These are phyloP conservation scores for Lissocephala sabroskyi DNA, from an alignment of 2,888 invertebrate species.

Conservation along the genomic window DNA sequence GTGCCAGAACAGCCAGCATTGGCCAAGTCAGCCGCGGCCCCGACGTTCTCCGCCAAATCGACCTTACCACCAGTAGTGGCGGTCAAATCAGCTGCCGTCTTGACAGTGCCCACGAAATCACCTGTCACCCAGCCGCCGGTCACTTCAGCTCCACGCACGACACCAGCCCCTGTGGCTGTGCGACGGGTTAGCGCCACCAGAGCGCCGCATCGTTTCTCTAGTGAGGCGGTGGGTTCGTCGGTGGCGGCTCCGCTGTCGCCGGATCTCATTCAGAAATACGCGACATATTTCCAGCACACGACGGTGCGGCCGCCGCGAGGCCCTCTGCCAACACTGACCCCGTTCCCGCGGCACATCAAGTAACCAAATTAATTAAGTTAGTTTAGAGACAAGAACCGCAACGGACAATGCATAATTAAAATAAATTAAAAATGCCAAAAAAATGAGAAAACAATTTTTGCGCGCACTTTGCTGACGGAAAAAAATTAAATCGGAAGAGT, in stretches of 20 bases:
- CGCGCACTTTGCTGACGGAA: too few relatives aligned
- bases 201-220: too few relatives aligned
- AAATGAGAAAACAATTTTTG: conserved; percentile 12
- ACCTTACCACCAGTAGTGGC: too few relatives aligned
- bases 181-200: too few relatives aligned
- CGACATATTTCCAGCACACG: conserved; percentile 45
- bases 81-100: too few relatives aligned
- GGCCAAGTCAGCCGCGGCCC: conserved; percentile 2
- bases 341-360: conserved; percentile 47
- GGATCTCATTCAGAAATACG: conserved; percentile 36
- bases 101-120: conserved; percentile 5
- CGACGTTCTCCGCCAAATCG: conserved; percentile 6
- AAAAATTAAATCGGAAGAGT: too few relatives aligned
- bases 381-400: conserved; percentile 11
- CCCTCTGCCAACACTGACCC: conserved; percentile 57
- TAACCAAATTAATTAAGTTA: conserved; percentile 40
- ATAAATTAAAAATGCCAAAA: conserved; percentile 29
- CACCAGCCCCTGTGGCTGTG: too few relatives aligned
- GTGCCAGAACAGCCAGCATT: conserved; percentile 17
- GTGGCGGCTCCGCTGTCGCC: conserved; percentile 13
- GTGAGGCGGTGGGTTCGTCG: neutral
- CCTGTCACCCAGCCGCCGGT: conserved; percentile 3
- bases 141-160: neutral
- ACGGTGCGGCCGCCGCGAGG: conserved; percentile 51
- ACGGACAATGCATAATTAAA: conserved; percentile 22